Conservation (phyloP, 1,140 invertebrate genomes). For the Dendroctonus valens region DNA sequence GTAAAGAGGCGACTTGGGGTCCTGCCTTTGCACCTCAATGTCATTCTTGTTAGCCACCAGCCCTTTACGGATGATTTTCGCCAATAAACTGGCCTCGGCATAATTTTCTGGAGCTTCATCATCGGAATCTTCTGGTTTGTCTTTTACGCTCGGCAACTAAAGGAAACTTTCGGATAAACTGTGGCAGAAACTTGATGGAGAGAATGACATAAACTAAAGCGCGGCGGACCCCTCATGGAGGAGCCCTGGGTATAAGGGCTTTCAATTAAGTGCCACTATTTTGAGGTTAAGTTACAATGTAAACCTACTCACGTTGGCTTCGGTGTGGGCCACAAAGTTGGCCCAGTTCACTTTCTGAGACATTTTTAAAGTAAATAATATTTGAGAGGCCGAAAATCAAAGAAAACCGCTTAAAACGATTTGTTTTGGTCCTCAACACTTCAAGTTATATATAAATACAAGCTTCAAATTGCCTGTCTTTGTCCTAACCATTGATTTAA, state of each 20-base stretch:
- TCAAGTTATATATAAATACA: no score
- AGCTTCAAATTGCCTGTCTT: no score
- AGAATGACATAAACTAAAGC: background rate
- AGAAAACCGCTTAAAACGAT: no score
- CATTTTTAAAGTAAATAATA: constrained; percentile 33
- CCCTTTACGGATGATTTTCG: constrained; percentile 88
- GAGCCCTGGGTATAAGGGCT: background rate
- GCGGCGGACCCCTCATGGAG: no score
- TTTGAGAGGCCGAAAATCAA: no score
- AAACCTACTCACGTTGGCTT: constrained; percentile 48
- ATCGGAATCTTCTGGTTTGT: constrained; percentile 25
- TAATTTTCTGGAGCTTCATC: constrained; percentile 61
- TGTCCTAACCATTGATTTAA: no score
- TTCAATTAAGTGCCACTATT: background rate
- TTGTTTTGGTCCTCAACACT: no score
- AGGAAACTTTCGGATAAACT: no score
- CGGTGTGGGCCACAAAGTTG: constrained; percentile 54
- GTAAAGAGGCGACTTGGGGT: constrained; percentile 90
- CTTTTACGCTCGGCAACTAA: constrained; percentile 11
- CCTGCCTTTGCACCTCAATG: constrained; percentile 84
- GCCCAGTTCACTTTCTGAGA: constrained; percentile 51
- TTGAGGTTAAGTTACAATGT: constrained; percentile 6
- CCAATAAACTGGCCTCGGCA: constrained; percentile 83
- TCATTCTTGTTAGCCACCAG: constrained; percentile 82
- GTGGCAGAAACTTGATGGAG: constrained; percentile 43